Evolutionary conservation across 2,888 invertebrate species (phyloP), one percentile per base, ranked within the genome.

Genomic region (Tenthredo livida): DNA sequence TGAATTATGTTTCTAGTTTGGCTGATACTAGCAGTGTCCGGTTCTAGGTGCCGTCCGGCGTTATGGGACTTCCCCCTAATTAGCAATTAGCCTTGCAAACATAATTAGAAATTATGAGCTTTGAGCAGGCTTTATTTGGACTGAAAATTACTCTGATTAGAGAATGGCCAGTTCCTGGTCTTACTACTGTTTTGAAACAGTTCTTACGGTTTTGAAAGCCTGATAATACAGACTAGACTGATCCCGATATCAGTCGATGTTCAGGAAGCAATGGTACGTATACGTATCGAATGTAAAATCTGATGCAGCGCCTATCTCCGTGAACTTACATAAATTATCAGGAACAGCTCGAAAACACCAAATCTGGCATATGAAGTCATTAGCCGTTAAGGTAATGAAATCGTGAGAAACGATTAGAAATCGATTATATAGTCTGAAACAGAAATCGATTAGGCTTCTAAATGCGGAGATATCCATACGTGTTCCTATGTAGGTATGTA

Each of bases 281-380:
- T 25, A 33, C 4, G 5, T 29, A 67, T 33, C 6, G 33, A 33
- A 61, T 25, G 37, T 17, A 70, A n/a, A 37, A 33, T 1, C 40
- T 72, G 40, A 7, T 21, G 21, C 17, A 3, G 40, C 17, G 0
- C 72, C 21, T 43, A 21, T 73, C 72, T 43, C 72, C 72, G 12
- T 7, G 21, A 15, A 43, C 12, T 12, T n/a, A 21, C 37, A 43
- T 43, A 43, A 40, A 73, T 73, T 43, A 17, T 25, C n/a, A 73
- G 40, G 21, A 25, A 73, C n/a, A 43, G 21, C 9, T 73, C 43
- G 40, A 43, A 73, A 43, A 73, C 40, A 43, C 72, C 72, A 73
- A 73, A 73, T 43, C 40, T n/a, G 72, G 72, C 17, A 73, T 9
- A 73, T 73, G 43, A 40, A 73, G 72, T 73, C 72, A 73, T 73